phyloP scores from a whole-genome alignment of 2,797 vertebrate species.

The Choloepus didactylus region DNA sequence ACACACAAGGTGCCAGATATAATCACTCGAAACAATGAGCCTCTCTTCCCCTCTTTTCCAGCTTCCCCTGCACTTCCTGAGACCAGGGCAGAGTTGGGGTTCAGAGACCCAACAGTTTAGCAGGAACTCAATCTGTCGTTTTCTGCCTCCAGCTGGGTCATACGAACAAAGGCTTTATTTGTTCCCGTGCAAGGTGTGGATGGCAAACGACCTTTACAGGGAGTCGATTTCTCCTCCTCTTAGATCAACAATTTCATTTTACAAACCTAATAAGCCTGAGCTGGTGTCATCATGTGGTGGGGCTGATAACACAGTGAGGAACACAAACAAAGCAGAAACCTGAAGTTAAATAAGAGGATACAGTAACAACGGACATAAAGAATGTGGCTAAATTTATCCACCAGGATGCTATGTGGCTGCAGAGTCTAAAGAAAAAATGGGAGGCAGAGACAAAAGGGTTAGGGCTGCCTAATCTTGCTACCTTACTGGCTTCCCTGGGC shows the following conservation, averaged over 20 bases:
- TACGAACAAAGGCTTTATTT: conserved; percentile 53
- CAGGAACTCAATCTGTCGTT: not conserved
- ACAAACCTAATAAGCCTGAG: not conserved
- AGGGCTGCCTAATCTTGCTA: no score
- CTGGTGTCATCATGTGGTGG: not conserved
- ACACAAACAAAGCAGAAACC: conserved; percentile 56
- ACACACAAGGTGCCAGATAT: not conserved
- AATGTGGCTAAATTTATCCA: not conserved
- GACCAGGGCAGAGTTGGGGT: conserved; percentile 43
- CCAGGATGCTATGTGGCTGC: not conserved
- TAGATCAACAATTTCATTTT: not conserved
- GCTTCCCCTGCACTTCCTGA: conserved; percentile 78
- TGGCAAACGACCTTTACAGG: conserved; percentile 38
- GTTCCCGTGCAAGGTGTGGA: conserved; percentile 54
- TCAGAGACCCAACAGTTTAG: conserved; percentile 33
- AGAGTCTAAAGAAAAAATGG: not conserved
- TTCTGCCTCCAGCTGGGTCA: conserved; percentile 37
- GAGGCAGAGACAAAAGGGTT: not conserved
- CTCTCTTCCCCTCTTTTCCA: conserved; percentile 70
- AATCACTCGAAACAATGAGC: conserved; percentile 59
- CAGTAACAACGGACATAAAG: accelerated
- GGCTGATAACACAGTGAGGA: accelerated
- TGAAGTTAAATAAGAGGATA: not conserved
- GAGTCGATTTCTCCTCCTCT: not conserved
- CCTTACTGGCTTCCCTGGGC: not conserved